Evolutionary conservation across 2,888 invertebrate species (phyloP), one percentile per base, ranked within the genome.

Genomic region (Octonoba sinensis): DNA sequence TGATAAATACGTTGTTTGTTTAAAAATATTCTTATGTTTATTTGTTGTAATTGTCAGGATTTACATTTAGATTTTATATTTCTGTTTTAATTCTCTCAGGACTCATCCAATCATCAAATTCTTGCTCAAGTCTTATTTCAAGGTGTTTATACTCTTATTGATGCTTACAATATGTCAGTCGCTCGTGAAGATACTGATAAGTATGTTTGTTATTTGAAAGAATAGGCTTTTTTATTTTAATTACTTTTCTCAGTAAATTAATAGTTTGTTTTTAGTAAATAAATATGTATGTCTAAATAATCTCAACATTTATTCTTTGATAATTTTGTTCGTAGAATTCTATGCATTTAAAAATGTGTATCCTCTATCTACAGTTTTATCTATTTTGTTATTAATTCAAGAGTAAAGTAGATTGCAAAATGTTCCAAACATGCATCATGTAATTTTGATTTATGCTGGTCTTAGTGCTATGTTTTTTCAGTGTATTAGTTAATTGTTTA

Each of bases 171-270:
- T 87, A 90, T 95, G 87, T 94, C 96, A 1, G 96, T 97, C 1
- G 96, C 95, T 1, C 93, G 94, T 83, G 98, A 98, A 89, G 97
- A 98, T 87, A 93, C 94, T 85, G 96, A 96, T 85, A 90, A 97
- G 96, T 91, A 91, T 72, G 81, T 74, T 16, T 16, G 36, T n/a
- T 66, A 12, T 66, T 47, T 66, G 0, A 20, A 18, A 22, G 13
- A 2, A 15, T 64, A 64, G 11, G 16, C 11, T 16, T 57, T 57
- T 57, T 18, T 18, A 18, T 18, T 57, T 18, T 22, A 16, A 15
- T 49, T 1, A 49, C 1, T 49, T 49, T 15, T 13, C 49, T 49
- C 16, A 15, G 1, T 16, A 49, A 49, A 15, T 49, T 49, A 15
- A 49, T 15, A n/a, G n/a, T n/a, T n/a, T n/a, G n/a, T n/a, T n/a